Conservation (phyloP, 2,113 vertebrate genomes). For the Ovis aries region ARS-UI_Ramb_v3.0 NC_056072.1:22701001-22701500, state of each 20-base stretch:
- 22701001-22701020: background rate
- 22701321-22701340: background rate
- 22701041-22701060: background rate
- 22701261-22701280: background rate
- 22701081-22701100: background rate
- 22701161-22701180: background rate
- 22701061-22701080: background rate
- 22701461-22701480: background rate
- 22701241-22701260: slow-evolving; percentile 35
- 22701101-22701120: background rate
- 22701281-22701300: background rate
- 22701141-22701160: background rate
- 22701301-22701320: background rate
- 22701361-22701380: background rate
- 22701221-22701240: background rate
- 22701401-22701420: background rate
- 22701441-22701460: background rate
- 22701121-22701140: background rate
- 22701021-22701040: background rate
- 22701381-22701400: background rate
- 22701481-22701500: slow-evolving; percentile 8
- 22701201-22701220: background rate
- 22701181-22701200: background rate
- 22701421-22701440: background rate
- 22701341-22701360: background rate